These are phyloP conservation scores for Pao palembangensis DNA, from an alignment of 2,113 vertebrate genomes.

Conservation along the genomic window DNA sequence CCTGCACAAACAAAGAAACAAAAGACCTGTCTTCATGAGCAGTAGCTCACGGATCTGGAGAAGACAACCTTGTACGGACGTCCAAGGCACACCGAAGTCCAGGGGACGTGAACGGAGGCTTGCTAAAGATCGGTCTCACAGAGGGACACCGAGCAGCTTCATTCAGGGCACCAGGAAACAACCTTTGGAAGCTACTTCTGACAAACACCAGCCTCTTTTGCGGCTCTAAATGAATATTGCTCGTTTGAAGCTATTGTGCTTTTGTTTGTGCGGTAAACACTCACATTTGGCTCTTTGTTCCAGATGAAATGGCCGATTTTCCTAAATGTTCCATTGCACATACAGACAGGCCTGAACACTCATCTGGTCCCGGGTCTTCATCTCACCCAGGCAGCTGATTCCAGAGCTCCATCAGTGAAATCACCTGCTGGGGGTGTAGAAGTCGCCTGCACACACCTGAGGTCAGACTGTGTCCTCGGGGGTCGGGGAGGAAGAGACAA, in stretches of 20 bases:
- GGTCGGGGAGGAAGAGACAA: slow-evolving; percentile 12
- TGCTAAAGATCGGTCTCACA: too few species aligned
- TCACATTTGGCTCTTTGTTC: too few species aligned
- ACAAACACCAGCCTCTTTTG: slow-evolving; percentile 15
- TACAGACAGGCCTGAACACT: neutral
- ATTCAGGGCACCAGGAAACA: slow-evolving; percentile 2
- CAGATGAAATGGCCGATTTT: neutral
- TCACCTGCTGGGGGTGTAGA: slow-evolving; percentile 12
- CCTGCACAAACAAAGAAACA: neutral
- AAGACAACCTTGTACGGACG: slow-evolving; percentile 47
- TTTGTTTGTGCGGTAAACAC: neutral
- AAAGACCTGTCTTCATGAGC: slow-evolving; percentile 13
- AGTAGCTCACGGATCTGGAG: slow-evolving; percentile 27
- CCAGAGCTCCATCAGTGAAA: slow-evolving; percentile 13
- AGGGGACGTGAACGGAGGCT: neutral
- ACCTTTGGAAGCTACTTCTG: slow-evolving; percentile 24
- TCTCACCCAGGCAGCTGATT: slow-evolving; percentile 17
- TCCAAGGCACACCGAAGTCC: slow-evolving; percentile 58
- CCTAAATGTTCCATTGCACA: neutral
- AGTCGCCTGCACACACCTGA: slow-evolving; percentile 16
- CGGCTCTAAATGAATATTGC: slow-evolving; percentile 11
- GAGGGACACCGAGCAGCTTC: neutral
- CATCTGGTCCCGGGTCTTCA: neutral
- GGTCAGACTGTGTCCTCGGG: neutral
- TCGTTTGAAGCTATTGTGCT: slow-evolving; percentile 32